Conservation (phyloP, 2,888 invertebrate species). For the Carcina quercana region DNA sequence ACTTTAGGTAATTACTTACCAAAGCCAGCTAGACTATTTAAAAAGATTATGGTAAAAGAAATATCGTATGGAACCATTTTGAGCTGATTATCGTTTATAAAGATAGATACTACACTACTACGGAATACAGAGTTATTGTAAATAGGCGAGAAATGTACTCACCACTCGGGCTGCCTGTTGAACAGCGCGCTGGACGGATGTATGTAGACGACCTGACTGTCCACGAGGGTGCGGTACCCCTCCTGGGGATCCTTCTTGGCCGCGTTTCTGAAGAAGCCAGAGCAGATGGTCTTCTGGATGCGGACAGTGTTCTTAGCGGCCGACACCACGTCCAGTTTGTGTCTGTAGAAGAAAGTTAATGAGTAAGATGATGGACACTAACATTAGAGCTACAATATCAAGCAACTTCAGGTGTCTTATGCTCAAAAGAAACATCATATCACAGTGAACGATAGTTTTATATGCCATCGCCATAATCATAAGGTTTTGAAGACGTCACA, state of each 20-base stretch:
- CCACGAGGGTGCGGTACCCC: constrained; percentile 96
- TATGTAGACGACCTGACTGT: constrained; percentile 98
- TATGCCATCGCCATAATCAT: too few relatives aligned
- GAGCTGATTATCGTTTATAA: too few relatives aligned
- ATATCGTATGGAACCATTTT: too few relatives aligned
- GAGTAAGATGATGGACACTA: neutral
- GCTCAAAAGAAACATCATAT: too few relatives aligned
- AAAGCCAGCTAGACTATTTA: too few relatives aligned
- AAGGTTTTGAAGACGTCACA: too few relatives aligned
- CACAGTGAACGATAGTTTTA: too few relatives aligned
- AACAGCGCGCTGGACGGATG: constrained; percentile 99
- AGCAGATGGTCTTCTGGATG: constrained; percentile 98
- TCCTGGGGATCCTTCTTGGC: constrained; percentile 99
- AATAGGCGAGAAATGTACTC: constrained; percentile 32
- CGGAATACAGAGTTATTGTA: constrained; percentile 1
- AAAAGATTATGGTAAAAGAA: too few relatives aligned
- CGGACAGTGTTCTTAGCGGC: constrained; percentile 96
- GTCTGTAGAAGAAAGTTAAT: constrained; percentile 67
- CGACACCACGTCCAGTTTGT: constrained; percentile 96
- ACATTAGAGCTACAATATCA: too few relatives aligned
- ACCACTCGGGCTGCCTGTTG: constrained; percentile 99
- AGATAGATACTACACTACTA: too few relatives aligned
- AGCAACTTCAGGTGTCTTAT: too few relatives aligned
- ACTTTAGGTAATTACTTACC: too few relatives aligned
- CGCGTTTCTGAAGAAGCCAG: constrained; percentile 98